Conservation (phyloP, 2,797 vertebrate genomes). For the Rousettus madagascariensis region DNA sequence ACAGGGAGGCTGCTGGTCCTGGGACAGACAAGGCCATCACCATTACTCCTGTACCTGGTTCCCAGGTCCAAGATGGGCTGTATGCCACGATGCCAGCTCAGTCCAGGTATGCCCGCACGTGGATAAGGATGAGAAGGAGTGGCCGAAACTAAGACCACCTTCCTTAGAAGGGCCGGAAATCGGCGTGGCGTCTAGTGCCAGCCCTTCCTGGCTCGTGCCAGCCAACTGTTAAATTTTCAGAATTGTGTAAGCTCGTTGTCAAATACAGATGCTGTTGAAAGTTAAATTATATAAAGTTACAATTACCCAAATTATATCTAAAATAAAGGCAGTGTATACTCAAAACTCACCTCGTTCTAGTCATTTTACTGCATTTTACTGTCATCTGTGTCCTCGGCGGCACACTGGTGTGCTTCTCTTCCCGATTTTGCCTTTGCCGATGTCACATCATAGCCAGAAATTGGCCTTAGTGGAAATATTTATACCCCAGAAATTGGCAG, state of each 20-base stretch:
- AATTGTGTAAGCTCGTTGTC: neutral
- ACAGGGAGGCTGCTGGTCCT: neutral
- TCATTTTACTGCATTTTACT: neutral
- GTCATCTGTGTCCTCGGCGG: neutral
- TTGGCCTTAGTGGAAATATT: neutral
- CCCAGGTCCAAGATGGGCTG: neutral
- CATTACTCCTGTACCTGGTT: accelerated
- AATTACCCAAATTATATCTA: neutral
- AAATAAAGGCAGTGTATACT: neutral
- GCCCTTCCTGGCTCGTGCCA: accelerated
- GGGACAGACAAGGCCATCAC: neutral
- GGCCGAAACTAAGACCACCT: neutral
- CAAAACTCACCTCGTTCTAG: neutral
- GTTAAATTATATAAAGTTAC: neutral
- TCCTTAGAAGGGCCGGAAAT: neutral
- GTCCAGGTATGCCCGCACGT: accelerated
- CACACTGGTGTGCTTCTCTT: no score
- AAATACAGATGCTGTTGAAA: neutral
- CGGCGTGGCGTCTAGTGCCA: accelerated
- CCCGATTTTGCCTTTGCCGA: neutral
- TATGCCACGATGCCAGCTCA: accelerated
- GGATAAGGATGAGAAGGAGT: neutral
- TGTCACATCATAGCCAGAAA: neutral
- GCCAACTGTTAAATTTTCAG: neutral
- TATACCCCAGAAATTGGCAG: neutral